These are phyloP conservation scores for Heliconius hortense DNA, from an alignment of 2,888 invertebrate genomes.

Conservation along the genomic window DNA sequence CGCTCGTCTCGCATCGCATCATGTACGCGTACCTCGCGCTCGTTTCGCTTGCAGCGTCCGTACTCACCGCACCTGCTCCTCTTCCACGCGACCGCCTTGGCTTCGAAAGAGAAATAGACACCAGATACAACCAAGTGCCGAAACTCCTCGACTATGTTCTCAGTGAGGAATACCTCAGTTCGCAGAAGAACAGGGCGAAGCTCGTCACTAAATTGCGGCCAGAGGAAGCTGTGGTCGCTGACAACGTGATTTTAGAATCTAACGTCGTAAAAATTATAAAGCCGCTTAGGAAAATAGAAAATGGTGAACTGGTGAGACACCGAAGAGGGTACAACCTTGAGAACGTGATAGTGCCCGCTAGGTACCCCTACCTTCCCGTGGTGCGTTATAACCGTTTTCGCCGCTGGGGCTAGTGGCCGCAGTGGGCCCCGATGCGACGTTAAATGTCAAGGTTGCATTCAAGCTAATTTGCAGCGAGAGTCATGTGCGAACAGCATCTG, in stretches of 20 bases:
- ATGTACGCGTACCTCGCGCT: slow-evolving; percentile 77
- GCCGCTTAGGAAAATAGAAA: slow-evolving; percentile 57
- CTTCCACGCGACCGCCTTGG: slow-evolving; percentile 64
- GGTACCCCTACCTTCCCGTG: slow-evolving; percentile 75
- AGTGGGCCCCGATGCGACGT: slow-evolving; percentile 46
- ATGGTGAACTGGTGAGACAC: slow-evolving; percentile 62
- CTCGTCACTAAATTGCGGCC: slow-evolving; percentile 67
- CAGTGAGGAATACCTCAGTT: slow-evolving; percentile 59
- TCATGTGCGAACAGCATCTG: slow-evolving; percentile 55
- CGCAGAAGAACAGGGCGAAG: slow-evolving; percentile 69
- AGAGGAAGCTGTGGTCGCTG: slow-evolving; percentile 67
- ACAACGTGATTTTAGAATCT: slow-evolving; percentile 74
- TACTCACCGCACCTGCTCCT: slow-evolving; percentile 54
- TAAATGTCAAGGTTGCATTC: slow-evolving; percentile 77
- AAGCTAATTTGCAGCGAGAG: slow-evolving; percentile 54
- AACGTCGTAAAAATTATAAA: slow-evolving; percentile 69
- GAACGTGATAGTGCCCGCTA: slow-evolving; percentile 75
- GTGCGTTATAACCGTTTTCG: slow-evolving; percentile 72
- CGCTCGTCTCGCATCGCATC: slow-evolving; percentile 70
- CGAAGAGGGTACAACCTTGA: slow-evolving; percentile 77
- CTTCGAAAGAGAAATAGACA: slow-evolving; percentile 71
- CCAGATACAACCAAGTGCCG: slow-evolving; percentile 65
- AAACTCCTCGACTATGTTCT: slow-evolving; percentile 66
- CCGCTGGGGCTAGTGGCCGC: slow-evolving; percentile 73
- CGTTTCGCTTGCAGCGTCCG: slow-evolving; percentile 64